phyloP scores from a whole-genome alignment of 2,888 invertebrate species.

The Mactromeris polynyma region DNA sequence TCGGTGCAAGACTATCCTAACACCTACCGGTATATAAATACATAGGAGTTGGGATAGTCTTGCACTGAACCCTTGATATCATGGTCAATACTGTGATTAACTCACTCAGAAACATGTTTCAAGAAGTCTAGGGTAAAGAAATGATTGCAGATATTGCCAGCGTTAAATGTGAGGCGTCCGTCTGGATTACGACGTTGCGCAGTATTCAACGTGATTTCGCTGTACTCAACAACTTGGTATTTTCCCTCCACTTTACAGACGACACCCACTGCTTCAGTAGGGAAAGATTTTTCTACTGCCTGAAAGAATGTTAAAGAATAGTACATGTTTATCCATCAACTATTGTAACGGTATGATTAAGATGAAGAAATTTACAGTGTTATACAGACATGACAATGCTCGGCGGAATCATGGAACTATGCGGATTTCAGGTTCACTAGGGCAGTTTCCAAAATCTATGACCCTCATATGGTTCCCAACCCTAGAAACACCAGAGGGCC shows the following conservation, averaged over 20 bases:
- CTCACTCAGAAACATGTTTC: slow-evolving; percentile 90
- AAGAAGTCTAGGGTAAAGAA: slow-evolving; percentile 97
- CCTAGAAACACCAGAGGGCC: too few species aligned
- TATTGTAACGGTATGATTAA: too few species aligned
- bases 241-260: slow-evolving; percentile 96
- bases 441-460: too few species aligned
- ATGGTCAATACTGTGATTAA: slow-evolving; percentile 5
- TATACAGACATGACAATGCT: too few species aligned
- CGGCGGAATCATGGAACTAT: too few species aligned
- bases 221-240: slow-evolving; percentile 97
- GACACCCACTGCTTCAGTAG: slow-evolving; percentile 98
- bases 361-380: too few species aligned
- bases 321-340: neutral
- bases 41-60: too few species aligned
- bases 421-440: too few species aligned
- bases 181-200: slow-evolving; percentile 92
- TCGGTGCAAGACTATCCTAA: too few species aligned
- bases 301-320: slow-evolving; percentile 72
- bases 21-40: too few species aligned
- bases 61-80: too few species aligned
- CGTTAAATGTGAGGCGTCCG: slow-evolving; percentile 95
- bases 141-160: slow-evolving; percentile 99
- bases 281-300: slow-evolving; percentile 95
- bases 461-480: too few species aligned
- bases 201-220: slow-evolving; percentile 96